A percentile compares a stretch with the other conserved stretches of the same genome.
These are phyloP conservation scores for Lasioglossum albipes DNA, from an alignment of 1,140 invertebrate species.

Conservation along the genomic window DNA sequence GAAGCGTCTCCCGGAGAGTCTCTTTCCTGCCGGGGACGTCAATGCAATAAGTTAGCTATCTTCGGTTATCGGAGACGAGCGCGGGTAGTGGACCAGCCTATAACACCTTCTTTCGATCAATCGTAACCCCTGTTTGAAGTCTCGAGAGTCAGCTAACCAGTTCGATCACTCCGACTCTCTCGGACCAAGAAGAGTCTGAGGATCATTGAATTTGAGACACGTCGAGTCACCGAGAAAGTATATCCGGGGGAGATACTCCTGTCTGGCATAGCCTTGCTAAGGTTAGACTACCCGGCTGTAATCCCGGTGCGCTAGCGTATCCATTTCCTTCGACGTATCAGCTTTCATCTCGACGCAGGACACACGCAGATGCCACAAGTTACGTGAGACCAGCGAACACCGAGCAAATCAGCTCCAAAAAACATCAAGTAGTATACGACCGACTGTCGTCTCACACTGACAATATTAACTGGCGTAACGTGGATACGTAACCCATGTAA, in stretches of 20 bases:
- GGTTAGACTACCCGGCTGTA: neutral
- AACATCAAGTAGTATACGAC: neutral
- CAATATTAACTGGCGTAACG: neutral
- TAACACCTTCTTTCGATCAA: neutral
- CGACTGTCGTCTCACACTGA: too few species aligned
- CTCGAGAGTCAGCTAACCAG: neutral
- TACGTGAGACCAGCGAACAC: neutral
- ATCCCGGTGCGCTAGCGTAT: conserved; percentile 13
- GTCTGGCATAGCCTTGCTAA: neutral
- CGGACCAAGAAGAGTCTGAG: neutral
- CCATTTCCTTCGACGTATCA: conserved; percentile 23
- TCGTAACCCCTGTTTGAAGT: neutral
- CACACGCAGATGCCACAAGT: neutral
- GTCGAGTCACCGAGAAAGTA: neutral
- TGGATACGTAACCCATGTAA: neutral
- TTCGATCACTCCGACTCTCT: neutral
- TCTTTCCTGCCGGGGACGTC: neutral
- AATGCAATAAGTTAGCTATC: conserved; percentile 35
- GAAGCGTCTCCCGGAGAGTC: conserved; percentile 24
- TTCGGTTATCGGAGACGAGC: conserved; percentile 3
- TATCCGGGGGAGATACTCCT: too few species aligned
- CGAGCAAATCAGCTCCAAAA: neutral
- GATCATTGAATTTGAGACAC: conserved; percentile 18
- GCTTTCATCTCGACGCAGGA: conserved; percentile 3
- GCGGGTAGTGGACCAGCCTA: neutral